Percentiles rank a stretch among this genome's conserved stretches.
These are phyloP conservation scores for Sitodiplosis mosellana DNA, from an alignment of 1,140 invertebrate genomes.

Conservation along the genomic window DNA sequence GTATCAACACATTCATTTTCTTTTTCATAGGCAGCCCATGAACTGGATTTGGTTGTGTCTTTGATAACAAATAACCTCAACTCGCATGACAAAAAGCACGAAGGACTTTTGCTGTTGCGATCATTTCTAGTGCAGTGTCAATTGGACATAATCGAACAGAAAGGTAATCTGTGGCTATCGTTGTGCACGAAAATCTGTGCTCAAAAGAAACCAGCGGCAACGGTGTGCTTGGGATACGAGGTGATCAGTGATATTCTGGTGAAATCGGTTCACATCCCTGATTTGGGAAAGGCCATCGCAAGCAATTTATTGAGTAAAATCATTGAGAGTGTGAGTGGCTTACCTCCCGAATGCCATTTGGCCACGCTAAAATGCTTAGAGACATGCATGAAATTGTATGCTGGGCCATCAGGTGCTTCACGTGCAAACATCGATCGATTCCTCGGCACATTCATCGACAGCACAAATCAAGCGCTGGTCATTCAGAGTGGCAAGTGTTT, in stretches of 20 bases:
- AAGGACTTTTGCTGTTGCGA: neutral
- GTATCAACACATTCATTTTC: neutral
- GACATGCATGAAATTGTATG: slow-evolving; percentile 4
- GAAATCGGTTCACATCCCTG: slow-evolving; percentile 2
- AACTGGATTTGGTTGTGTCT: neutral
- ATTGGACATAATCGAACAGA: neutral
- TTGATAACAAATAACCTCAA: neutral
- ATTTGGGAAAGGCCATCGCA: slow-evolving; percentile 4
- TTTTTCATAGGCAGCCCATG: neutral
- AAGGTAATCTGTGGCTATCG: neutral
- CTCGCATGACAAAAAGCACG: neutral
- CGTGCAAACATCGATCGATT: slow-evolving; percentile 3
- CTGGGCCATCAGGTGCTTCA: slow-evolving; percentile 2
- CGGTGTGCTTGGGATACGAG: neutral
- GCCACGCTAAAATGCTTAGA: slow-evolving; percentile 4
- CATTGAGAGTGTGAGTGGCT: slow-evolving; percentile 1
- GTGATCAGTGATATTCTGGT: neutral
- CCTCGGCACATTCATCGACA: slow-evolving; percentile 3
- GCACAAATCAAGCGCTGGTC: neutral
- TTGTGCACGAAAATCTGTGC: neutral
- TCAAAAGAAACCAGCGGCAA: neutral
- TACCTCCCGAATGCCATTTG: neutral
- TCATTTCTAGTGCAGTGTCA: neutral
- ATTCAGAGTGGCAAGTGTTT: slow-evolving; percentile 4
- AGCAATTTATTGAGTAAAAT: slow-evolving; percentile 5